A percentile compares a stretch with the other conserved stretches of the same genome.
phyloP scores from a whole-genome alignment of 2,113 vertebrate genomes.

The Pluvianellus socialis region DNA sequence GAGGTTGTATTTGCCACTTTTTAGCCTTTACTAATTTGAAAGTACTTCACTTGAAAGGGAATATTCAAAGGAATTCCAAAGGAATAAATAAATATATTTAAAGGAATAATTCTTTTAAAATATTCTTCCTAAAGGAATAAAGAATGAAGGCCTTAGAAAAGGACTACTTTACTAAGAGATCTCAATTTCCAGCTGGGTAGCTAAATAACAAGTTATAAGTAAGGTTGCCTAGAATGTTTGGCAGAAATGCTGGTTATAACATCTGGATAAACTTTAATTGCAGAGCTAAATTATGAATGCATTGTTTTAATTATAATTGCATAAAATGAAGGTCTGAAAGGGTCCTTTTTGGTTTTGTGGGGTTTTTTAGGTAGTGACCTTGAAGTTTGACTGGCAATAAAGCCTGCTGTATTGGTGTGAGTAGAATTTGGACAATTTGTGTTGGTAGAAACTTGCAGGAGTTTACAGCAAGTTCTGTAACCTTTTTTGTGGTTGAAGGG shows the following conservation, averaged over 20 bases:
- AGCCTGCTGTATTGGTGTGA: not conserved
- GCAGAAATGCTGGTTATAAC: not conserved
- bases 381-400: not conserved
- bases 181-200: not conserved
- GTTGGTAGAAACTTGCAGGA: not conserved
- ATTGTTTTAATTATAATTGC: not conserved
- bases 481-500: not conserved
- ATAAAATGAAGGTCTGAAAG: not conserved
- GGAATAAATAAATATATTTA: not conserved
- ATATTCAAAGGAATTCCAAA: not conserved
- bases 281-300: not conserved
- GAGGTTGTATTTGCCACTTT: not conserved
- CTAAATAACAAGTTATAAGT: not conserved
- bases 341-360: not conserved
- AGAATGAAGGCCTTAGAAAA: not conserved
- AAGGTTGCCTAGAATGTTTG: not conserved
- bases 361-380: too few relatives aligned
- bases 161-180: not conserved
- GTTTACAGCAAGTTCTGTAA: not conserved
- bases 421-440: not conserved
- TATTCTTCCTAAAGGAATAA: not conserved
- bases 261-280: not conserved
- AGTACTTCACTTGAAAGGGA: not conserved
- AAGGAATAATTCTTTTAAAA: not conserved
- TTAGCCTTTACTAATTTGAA: not conserved